phyloP scores from a whole-genome alignment of 2,888 invertebrate species.

The Yponomeuta evonymella region DNA sequence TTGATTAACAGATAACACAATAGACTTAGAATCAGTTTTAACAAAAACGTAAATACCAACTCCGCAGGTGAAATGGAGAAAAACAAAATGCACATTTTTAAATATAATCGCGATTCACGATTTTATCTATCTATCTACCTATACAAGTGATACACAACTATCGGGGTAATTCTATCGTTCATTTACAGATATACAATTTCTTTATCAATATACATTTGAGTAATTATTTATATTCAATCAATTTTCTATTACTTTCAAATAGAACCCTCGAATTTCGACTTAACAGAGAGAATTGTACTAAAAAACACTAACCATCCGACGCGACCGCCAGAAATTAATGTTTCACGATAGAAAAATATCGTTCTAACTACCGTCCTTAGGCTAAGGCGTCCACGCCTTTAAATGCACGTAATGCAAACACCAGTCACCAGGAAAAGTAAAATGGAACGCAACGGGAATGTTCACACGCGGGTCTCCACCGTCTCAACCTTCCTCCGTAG shows the following conservation, averaged over 20 bases:
- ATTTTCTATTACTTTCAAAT: conserved; percentile 44
- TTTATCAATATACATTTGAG: conserved; percentile 27
- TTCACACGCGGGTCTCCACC: conserved; percentile 32
- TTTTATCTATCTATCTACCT: conserved; percentile 18
- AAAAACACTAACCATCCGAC: conserved; percentile 44
- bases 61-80: conserved; percentile 53
- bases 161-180: conserved; percentile 26
- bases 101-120: not conserved
- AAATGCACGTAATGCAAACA: conserved; percentile 54
- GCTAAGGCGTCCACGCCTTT: conserved; percentile 25
- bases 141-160: not conserved
- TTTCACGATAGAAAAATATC: conserved; percentile 46
- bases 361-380: not conserved
- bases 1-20: conserved; percentile 67
- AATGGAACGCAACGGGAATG: conserved; percentile 40
- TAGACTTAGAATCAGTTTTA: conserved; percentile 64
- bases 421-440: conserved; percentile 43
- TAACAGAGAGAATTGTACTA: conserved; percentile 61
- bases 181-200: conserved; percentile 37
- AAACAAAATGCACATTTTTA: conserved; percentile 41
- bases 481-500: conserved; percentile 31
- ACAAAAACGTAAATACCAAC: conserved; percentile 73
- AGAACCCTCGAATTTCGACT: conserved; percentile 47
- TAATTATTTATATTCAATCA: conserved; percentile 30
- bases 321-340: not conserved